These are phyloP conservation scores for Lytechinus pictus DNA, from an alignment of 35 echinoderm and acorn worm genomes.

Conservation along the genomic window DNA sequence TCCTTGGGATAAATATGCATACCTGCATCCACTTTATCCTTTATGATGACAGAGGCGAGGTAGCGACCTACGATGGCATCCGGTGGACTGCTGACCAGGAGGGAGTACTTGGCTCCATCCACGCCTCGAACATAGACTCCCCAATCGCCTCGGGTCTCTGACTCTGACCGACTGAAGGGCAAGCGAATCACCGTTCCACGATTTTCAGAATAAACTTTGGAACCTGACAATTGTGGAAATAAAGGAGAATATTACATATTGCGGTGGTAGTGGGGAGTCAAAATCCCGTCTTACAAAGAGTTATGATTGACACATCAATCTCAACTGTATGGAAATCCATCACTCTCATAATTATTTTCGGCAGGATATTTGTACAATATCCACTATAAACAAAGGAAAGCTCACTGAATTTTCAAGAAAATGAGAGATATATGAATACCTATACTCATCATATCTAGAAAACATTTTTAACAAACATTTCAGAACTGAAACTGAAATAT, in stretches of 20 bases:
- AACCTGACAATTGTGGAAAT: neutral
- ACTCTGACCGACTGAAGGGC: slow-evolving; percentile 25
- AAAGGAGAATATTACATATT: no score
- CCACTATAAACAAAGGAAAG: no score
- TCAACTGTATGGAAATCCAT: no score
- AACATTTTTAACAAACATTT: neutral
- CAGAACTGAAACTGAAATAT: neutral
- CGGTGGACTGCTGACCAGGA: neutral
- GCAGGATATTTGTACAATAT: no score
- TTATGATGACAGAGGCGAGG: neutral
- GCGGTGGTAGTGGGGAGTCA: no score
- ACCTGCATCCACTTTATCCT: neutral
- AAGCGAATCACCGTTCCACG: slow-evolving; percentile 44
- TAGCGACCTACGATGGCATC: slow-evolving; percentile 44
- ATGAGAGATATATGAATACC: no score
- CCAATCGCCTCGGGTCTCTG: neutral
- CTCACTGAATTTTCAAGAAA: no score
- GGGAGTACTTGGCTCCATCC: slow-evolving; percentile 21
- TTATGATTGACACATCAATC: no score
- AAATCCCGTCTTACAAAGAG: no score
- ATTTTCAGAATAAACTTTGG: slow-evolving; percentile 2
- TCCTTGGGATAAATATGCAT: no score
- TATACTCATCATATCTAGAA: no score
- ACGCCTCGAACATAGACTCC: neutral
- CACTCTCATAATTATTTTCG: no score